Evolutionary conservation across 2,888 invertebrate species (phyloP).

Genomic region (Hypomecis atomaria): DNA sequence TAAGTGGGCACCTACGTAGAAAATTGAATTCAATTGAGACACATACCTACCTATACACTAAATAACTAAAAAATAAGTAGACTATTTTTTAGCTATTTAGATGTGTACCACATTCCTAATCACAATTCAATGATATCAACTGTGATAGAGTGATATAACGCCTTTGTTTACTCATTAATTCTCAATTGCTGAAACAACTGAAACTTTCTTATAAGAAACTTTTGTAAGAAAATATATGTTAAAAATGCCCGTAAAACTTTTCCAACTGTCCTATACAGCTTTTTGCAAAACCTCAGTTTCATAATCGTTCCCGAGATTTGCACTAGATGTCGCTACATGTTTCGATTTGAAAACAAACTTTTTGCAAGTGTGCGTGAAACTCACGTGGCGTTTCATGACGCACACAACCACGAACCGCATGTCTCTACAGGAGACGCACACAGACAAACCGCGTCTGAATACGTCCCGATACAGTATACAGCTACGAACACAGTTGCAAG

Average conservation of each 20-base stretch:
- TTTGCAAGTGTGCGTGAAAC: constrained; percentile 57
- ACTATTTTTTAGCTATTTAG: no score
- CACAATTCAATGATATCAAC: not conserved
- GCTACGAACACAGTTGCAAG: constrained; percentile 1
- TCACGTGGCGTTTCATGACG: constrained; percentile 49
- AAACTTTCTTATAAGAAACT: constrained; percentile 35
- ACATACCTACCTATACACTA: no score
- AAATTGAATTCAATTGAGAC: no score
- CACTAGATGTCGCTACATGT: constrained; percentile 75
- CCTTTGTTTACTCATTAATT: not conserved
- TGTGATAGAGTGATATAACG: no score
- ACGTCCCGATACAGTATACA: constrained; percentile 38
- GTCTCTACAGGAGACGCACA: constrained; percentile 37
- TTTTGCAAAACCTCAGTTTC: constrained; percentile 55
- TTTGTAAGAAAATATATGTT: not conserved
- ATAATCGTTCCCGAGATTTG: constrained; percentile 51
- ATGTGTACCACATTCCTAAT: no score
- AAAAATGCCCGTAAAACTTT: constrained; percentile 28
- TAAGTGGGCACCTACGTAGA: no score
- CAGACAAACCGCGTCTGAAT: constrained; percentile 25
- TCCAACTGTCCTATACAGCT: constrained; percentile 52
- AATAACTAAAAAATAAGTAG: no score
- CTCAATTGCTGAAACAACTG: constrained; percentile 9
- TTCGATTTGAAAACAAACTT: constrained; percentile 60
- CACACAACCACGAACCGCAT: constrained; percentile 42